Base-by-base conservation (phyloP, 1,140 invertebrate genomes). In the Nymphalis io region DNA sequence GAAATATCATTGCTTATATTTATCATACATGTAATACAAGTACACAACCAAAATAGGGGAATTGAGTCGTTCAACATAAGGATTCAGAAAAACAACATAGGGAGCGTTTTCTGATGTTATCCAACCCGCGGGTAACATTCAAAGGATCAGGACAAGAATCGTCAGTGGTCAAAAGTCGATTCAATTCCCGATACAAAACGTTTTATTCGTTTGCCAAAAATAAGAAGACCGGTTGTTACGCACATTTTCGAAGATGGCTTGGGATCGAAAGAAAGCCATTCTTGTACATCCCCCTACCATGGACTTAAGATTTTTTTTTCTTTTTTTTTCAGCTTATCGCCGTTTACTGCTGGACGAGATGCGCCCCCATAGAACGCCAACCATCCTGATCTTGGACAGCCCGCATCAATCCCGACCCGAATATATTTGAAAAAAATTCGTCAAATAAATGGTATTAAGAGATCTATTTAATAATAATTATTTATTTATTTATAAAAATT, bases 101-200 rank as follows among this genome's bases (percentile, higher is more conserved):
- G 10, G 15, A 55, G 21, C 11, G 51, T 13, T 55, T 55, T 16
- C 51, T 27, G 51, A 55, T 51, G 60, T 68, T 55, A 67, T 67
- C 64, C 27, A 16, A 66, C 70, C 64, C 70, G 13, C 51, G 64
- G 70, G 60, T 44, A 15, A 42, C 40, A 63, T 72, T 46, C 8
- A 57, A 42, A 44, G 42, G 23, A 44, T 65, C 38, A 58, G 58
- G 46, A 21, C 27, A 20, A 59, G 51, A 67, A 66, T 67, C 40
- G 63, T 15, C 63, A 53, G 63, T 62, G 72, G 72, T 74, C 72
- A 70, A 67, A 69, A 63, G 63, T 69, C 80, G 78, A 85, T 85
- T 82, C 78, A 83, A 83, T 85, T 78, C 77, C 66, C 82, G 79
- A 83, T 84, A 86, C 79, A 85, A 84, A 82, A 78, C 80, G 76